A percentile compares a stretch with the other conserved stretches of the same genome.
Evolutionary conservation across 2,113 vertebrate species (phyloP).

Genomic region (Mobula hypostoma): DNA sequence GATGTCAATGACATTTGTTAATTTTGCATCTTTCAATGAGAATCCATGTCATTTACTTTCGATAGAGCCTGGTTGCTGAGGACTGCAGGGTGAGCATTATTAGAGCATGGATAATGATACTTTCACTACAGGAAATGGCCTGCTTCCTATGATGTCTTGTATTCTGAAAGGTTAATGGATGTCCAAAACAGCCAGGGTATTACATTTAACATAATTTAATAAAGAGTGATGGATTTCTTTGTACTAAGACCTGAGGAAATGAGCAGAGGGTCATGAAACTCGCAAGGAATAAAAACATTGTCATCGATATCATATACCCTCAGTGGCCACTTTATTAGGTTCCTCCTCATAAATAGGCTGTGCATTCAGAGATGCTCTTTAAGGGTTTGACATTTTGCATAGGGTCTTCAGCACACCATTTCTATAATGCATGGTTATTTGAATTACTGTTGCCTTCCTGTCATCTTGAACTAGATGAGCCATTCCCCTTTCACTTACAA

Average conservation of each 20-base stretch:
- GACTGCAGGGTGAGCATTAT: neutral
- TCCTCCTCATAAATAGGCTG: too few relatives aligned
- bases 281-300: neutral
- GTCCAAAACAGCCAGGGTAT: constrained; percentile 48
- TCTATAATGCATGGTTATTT: too few relatives aligned
- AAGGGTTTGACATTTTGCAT: too few relatives aligned
- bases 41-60: neutral
- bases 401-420: too few relatives aligned
- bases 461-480: too few relatives aligned
- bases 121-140: constrained; percentile 1
- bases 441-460: too few relatives aligned
- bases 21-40: neutral
- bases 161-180: constrained; percentile 62
- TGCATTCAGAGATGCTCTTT: too few relatives aligned
- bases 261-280: neutral
- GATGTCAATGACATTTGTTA: neutral
- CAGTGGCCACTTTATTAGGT: too few relatives aligned
- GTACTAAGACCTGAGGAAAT: constrained; percentile 39
- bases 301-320: neutral
- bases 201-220: constrained; percentile 55
- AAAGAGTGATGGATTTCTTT: constrained; percentile 49
- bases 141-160: constrained; percentile 54
- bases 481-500: too few relatives aligned
- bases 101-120: neutral
- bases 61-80: neutral